Base-by-base conservation (phyloP, 2,113 vertebrate species). In the Sceloporus undulatus region DNA sequence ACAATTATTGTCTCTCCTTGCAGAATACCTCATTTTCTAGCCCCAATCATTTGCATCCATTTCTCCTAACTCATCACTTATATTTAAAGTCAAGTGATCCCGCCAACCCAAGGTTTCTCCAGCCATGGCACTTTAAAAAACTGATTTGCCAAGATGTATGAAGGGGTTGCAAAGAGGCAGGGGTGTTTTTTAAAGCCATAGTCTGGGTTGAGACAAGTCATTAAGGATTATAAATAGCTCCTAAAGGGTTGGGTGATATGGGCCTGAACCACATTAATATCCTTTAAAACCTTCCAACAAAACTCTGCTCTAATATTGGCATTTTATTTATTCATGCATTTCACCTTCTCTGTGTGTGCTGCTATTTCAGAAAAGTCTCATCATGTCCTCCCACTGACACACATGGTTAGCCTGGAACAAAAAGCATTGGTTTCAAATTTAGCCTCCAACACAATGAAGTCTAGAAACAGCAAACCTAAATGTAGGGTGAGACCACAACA, bases 161-260 rank as follows among this genome's bases (percentile, higher is more conserved):
- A 75, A 88, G 74, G 62, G 80, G 9, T 56, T 78, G 86, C 71
- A 83, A 83, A 83, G 27, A 76, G 71, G 71, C 40, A 82, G 52
- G 40, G 42, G 40, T 56, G 16, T 75, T 62, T 82, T 86, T 83
- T 78, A 77, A 88, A 88, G 59, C n/a, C 81, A 54, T 77, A 77
- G 62, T 88, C 87, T 83, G 40, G 74, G 75, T 70, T 84, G 87
- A 78, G 87, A 84, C 81, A 88, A 88, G 62, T 77, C 87, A 84
- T 88, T 88, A 88, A 88, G 62, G n/a, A 84, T 88, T 88, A 88
- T 88, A 88, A 88, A 88, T 88, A 88, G 87, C 73, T 84, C 87
- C 81, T 56, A 76, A 70, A 84, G 65, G 73, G 59, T 75, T 76
- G 82, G 73, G 81, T 84, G 87, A 84, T 88, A 70, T 83, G 87